A percentile compares a stretch with the other conserved stretches of the same genome.
phyloP scores from a whole-genome alignment of 2,888 invertebrate genomes.

The Epinotia ramella region DNA sequence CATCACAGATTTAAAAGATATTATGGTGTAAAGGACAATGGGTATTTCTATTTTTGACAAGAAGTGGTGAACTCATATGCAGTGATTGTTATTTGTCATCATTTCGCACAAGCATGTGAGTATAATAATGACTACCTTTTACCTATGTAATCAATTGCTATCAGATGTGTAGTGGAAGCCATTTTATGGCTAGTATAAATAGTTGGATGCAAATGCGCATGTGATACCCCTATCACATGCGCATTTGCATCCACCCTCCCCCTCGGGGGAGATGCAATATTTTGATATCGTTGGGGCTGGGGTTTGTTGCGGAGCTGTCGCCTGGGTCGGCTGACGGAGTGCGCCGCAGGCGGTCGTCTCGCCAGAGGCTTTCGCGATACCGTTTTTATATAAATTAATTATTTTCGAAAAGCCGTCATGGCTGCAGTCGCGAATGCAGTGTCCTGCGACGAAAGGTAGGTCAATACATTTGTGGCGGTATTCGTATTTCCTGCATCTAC shows the following conservation, averaged over 20 bases:
- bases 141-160: slow-evolving; percentile 16
- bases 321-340: not conserved
- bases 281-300: slow-evolving; percentile 28
- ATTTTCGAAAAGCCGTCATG: slow-evolving; percentile 12
- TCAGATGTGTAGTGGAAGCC: slow-evolving; percentile 50
- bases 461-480: not conserved
- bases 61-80: slow-evolving; percentile 53
- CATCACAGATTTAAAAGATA: slow-evolving; percentile 66
- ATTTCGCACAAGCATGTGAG: slow-evolving; percentile 34
- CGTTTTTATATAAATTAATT: not conserved
- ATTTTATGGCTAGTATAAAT: slow-evolving; percentile 51
- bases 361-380: not conserved
- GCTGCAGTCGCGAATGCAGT: not conserved
- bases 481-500: not conserved
- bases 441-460: slow-evolving; percentile 3
- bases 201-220: slow-evolving; percentile 55
- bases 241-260: no score
- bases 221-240: no score
- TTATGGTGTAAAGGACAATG: slow-evolving; percentile 60
- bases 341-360: slow-evolving; percentile 15
- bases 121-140: slow-evolving; percentile 21
- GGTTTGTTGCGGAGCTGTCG: slow-evolving; percentile 23
- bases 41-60: slow-evolving; percentile 56
- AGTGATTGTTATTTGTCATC: slow-evolving; percentile 37
- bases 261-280: slow-evolving; percentile 47